These are phyloP conservation scores for Gyps fulvus DNA, from an alignment of 2,113 vertebrate species.

Conservation along the genomic window DNA sequence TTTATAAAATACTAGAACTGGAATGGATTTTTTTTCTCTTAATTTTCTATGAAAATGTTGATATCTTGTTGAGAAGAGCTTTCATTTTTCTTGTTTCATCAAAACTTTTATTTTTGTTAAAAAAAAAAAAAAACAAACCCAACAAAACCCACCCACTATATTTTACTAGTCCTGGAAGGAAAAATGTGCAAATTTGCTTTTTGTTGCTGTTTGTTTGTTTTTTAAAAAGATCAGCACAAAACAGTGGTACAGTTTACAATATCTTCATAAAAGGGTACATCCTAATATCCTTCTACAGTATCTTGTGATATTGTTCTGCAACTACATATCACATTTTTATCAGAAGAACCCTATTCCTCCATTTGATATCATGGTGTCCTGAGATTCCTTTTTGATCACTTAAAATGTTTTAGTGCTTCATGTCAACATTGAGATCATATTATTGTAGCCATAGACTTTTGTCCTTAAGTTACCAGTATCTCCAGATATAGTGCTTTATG, in stretches of 20 bases:
- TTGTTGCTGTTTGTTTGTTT: too few species aligned
- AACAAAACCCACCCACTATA: too few species aligned
- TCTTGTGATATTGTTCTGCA: not conserved
- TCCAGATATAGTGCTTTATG: not conserved
- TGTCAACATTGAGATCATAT: not conserved
- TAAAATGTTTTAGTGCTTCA: not conserved
- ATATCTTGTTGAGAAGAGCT: not conserved
- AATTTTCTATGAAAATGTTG: not conserved
- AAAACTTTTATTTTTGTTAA: not conserved
- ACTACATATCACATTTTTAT: fast-evolving
- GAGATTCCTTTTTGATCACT: not conserved
- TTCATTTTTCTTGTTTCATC: not conserved
- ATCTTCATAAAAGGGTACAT: not conserved
- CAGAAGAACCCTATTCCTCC: not conserved
- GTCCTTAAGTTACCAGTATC: too few species aligned
- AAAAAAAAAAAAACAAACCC: not conserved
- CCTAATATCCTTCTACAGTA: not conserved
- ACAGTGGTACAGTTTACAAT: not conserved
- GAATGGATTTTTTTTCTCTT: not conserved
- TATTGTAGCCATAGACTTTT: not conserved
- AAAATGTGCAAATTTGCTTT: not conserved
- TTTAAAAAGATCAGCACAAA: not conserved
- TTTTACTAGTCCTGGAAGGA: not conserved
- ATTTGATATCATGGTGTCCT: not conserved
- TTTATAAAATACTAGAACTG: not conserved